Percentiles rank a stretch among this genome's conserved stretches.
Conservation (phyloP, 2,888 invertebrate species). For the Aspidapion aeneum region DNA sequence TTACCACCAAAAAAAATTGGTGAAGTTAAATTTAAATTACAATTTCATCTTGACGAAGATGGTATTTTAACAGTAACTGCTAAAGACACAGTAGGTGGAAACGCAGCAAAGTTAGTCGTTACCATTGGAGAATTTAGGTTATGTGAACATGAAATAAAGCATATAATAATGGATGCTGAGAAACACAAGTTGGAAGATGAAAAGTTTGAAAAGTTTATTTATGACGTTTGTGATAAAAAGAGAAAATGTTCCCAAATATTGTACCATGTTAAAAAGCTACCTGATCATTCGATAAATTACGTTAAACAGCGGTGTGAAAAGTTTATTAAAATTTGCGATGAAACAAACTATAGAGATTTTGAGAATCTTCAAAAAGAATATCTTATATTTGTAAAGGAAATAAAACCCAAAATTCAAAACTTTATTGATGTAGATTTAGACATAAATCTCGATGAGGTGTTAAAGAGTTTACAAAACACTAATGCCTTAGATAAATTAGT, state of each 20-base stretch:
- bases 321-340: neutral
- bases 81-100: constrained; percentile 13
- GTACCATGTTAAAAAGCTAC: neutral
- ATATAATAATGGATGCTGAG: constrained; percentile 18
- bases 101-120: constrained; percentile 18
- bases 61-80: constrained; percentile 29
- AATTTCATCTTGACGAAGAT: constrained; percentile 24
- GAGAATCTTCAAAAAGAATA: neutral
- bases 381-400: neutral
- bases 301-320: neutral
- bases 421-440: neutral
- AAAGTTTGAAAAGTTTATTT: constrained; percentile 17
- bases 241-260: neutral
- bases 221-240: neutral
- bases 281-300: neutral
- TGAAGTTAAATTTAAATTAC: constrained; percentile 12
- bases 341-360: neutral
- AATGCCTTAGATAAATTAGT: neutral
- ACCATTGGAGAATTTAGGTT: constrained; percentile 21
- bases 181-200: constrained; percentile 20
- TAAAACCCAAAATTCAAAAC: neutral
- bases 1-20: constrained; percentile 23
- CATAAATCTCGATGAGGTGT: neutral
- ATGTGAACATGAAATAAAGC: constrained; percentile 24
- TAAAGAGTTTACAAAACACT: neutral